Base-by-base conservation (phyloP, 2,113 vertebrate genomes). In the Melozone crissalis region DNA sequence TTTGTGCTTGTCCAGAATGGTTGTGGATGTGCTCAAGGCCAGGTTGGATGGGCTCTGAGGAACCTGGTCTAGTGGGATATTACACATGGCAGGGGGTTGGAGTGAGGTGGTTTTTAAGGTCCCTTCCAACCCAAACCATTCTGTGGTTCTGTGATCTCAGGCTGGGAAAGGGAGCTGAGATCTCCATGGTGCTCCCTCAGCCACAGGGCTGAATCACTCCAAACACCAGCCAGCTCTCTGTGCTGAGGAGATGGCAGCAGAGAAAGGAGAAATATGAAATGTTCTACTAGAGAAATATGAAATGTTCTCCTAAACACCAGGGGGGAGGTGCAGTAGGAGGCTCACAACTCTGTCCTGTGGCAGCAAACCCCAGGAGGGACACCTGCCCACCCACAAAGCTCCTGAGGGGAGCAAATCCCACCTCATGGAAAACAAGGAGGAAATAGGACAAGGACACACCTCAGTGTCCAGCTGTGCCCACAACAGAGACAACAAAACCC, bases 401-500 rank as follows among this genome's bases (percentile, higher is more conserved):
- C 31, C 66, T 19, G 49, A 44, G 49, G 44, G 9, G 58, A 75
- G 47, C 14, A 2, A 21, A 22, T 15, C 46, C 18, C 23, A 33
- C 1, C 0, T 28, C 62, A 6, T 21, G 72, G 62, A 58, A 63
- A 14, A 9, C 44, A 51, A 33, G 46, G 63, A 44, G 46, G 22
- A 44, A 44, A 18, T 14, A 23, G 7, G 63, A 33, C 54, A 52
- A 68, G 63, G 54, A 52, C 39, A n/a, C 39, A 31, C 41, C 52
- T 39, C 77, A 17, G 66, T n/a, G 67, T n/a, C 96, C 96, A 88
- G 94, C 94, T 84, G 63, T 61, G 81, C 91, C 49, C 7, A 9
- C 41, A n/a, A 54, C 57, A 3, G 30, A 87, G 74, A 78, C 62
- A 72, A 58, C 15, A 52, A 94, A 74, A 26, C 20, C 61, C 49